Evolutionary conservation across 2,113 vertebrate species (phyloP), one percentile per base, ranked within the genome.

Genomic region (Chaetorhynchus papuensis): DNA sequence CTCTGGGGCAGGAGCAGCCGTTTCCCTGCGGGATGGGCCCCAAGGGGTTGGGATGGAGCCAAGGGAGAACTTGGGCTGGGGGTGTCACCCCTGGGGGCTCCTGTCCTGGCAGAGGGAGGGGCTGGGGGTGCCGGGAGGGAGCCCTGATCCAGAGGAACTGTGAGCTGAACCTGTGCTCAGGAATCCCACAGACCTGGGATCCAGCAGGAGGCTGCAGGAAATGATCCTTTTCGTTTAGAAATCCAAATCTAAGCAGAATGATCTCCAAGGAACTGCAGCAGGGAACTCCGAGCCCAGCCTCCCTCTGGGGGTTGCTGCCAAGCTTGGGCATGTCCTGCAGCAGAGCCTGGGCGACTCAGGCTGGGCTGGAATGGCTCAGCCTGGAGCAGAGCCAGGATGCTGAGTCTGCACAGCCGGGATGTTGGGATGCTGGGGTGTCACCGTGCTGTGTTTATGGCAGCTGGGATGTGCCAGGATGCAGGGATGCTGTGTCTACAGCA

Each of bases 271-370:
- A 63, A 1, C 20, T 23, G 59, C 30, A 30, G 21, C 37, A 5
- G 11, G 61, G 63, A 86, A 44, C 15, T 52, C 15, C 0, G 0
- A 35, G 35, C 35, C 1, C 5, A 31, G 26, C 21, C 14, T 59
- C 16, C 17, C 27, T 56, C 30, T 2, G 24, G n/a, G 13, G 7
- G 6, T 5, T 45, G n/a, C 41, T n/a, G 22, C 59, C 15, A 3
- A 5, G 42, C 35, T 6, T 16, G 52, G 70, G 42, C 10, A 2
- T 9, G 13, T 42, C 57, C 71, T 35, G 71, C 31, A 21, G 61
- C 52, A 26, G 31, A 17, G 35, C 79, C 56, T 8, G 61, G 37
- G 71, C 22, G 24, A 17, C 10, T 13, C 39, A 11, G 3, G 13
- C 16, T 1, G 35, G 60, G 24, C 28, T 14, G 59, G 69, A 31